Evolutionary conservation across 2,113 vertebrate genomes (phyloP).

Genomic region (Dermatemys mawii): DNA sequence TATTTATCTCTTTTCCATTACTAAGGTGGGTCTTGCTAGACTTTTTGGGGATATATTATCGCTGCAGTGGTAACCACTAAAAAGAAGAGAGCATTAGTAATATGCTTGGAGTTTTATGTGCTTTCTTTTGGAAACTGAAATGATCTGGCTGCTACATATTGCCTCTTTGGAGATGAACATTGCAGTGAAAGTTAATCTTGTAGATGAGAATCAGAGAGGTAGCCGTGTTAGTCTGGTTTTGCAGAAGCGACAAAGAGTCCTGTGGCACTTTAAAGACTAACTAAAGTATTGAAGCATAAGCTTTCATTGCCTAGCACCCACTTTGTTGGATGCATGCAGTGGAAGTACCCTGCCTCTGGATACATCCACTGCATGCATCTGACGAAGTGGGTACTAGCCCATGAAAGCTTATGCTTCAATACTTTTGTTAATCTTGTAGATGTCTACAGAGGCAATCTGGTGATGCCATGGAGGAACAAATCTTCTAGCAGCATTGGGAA

Average conservation of each 20-base stretch:
- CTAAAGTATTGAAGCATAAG: too few relatives aligned
- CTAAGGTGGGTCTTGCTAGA: not conserved
- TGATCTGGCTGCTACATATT: conserved; percentile 13
- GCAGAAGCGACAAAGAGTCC: too few relatives aligned
- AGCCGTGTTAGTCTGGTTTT: too few relatives aligned
- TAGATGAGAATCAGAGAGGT: too few relatives aligned
- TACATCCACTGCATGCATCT: too few relatives aligned
- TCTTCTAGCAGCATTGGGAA: not conserved
- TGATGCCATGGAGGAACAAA: not conserved
- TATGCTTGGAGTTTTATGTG: conserved; percentile 22
- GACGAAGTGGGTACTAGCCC: too few relatives aligned
- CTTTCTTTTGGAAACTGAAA: conserved; percentile 46
- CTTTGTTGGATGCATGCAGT: too few relatives aligned
- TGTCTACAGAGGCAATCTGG: not conserved
- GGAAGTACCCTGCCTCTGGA: too few relatives aligned
- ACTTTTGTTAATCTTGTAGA: too few relatives aligned
- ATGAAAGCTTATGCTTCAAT: too few relatives aligned
- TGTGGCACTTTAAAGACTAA: too few relatives aligned
- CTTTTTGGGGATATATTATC: not conserved
- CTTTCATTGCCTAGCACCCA: too few relatives aligned
- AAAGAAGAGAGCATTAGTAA: conserved; percentile 41
- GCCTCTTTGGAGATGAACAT: not conserved
- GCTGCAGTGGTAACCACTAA: conserved; percentile 54
- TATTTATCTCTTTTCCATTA: conserved; percentile 65
- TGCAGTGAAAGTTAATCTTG: not conserved